These are phyloP conservation scores for Araneus ventricosus DNA, from an alignment of 1,140 invertebrate species.

Conservation along the genomic window DNA sequence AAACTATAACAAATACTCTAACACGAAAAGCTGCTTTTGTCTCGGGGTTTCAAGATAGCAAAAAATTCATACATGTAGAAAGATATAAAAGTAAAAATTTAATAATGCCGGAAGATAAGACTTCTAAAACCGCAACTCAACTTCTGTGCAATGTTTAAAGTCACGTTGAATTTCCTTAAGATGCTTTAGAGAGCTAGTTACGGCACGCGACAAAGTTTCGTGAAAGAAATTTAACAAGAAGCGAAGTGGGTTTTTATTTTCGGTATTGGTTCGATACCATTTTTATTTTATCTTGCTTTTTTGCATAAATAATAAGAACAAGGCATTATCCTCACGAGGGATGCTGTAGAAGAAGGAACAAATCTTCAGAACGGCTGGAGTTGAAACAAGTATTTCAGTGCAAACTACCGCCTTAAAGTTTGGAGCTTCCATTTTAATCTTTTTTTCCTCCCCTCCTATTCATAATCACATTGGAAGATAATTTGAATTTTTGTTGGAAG, in stretches of 20 bases:
- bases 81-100: not conserved
- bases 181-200: not conserved
- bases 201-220: not conserved
- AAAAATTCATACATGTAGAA: not conserved
- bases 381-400: not conserved
- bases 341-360: not conserved
- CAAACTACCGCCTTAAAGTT: not conserved
- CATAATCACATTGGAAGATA: too few species aligned
- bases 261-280: not conserved
- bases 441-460: too few species aligned
- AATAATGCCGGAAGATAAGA: not conserved
- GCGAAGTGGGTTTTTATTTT: not conserved
- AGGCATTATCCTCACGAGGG: not conserved
- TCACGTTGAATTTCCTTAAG: conserved; percentile 4
- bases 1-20: not conserved
- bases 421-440: not conserved
- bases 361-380: not conserved
- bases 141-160: conserved; percentile 11
- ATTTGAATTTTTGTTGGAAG: too few species aligned
- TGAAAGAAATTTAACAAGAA: conserved; percentile 3
- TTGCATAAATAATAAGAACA: conserved; percentile 25
- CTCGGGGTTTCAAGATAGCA: not conserved
- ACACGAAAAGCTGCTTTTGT: not conserved
- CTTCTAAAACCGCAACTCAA: not conserved
- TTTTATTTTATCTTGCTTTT: not conserved